Evolutionary conservation across 2,113 vertebrate species (phyloP).

Genomic region (Pungitius pungitius): DNA sequence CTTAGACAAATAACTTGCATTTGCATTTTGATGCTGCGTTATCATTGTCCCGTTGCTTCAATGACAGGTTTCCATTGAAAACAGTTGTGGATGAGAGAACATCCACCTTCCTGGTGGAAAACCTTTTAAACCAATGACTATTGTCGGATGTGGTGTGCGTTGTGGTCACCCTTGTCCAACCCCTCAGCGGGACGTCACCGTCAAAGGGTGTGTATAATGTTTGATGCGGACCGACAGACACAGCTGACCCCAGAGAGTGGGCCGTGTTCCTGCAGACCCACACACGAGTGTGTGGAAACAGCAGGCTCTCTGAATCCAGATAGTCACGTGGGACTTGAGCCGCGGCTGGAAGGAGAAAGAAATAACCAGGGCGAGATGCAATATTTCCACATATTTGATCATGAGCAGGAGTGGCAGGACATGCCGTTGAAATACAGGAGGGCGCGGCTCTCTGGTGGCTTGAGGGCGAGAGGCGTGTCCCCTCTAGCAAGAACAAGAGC

Average conservation of each 20-base stretch:
- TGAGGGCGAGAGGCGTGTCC: conserved; percentile 3
- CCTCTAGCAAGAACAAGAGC: conserved; percentile 20
- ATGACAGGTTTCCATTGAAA: background rate
- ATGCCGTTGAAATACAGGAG: conserved; percentile 19
- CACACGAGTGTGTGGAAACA: conserved; percentile 10
- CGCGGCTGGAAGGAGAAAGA: background rate
- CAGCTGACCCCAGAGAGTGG: conserved; percentile 42
- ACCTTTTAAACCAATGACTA: background rate
- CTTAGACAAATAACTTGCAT: background rate
- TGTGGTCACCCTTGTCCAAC: too few relatives aligned
- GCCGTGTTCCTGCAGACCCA: background rate
- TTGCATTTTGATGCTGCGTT: background rate
- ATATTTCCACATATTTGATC: conserved; percentile 45
- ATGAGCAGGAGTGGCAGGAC: conserved; percentile 39
- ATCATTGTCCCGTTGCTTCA: background rate
- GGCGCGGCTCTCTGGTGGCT: conserved; percentile 7
- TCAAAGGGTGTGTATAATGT: too few relatives aligned
- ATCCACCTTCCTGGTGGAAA: background rate
- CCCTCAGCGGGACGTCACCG: too few relatives aligned
- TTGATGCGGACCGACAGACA: too few relatives aligned
- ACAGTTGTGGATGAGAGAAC: background rate
- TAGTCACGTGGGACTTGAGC: conserved; percentile 8
- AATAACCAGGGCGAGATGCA: conserved; percentile 10
- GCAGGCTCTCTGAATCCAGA: too few relatives aligned
- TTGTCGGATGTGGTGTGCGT: background rate